phyloP scores from a whole-genome alignment of 2,797 vertebrate species.

The Epinephelus awoara region DNA sequence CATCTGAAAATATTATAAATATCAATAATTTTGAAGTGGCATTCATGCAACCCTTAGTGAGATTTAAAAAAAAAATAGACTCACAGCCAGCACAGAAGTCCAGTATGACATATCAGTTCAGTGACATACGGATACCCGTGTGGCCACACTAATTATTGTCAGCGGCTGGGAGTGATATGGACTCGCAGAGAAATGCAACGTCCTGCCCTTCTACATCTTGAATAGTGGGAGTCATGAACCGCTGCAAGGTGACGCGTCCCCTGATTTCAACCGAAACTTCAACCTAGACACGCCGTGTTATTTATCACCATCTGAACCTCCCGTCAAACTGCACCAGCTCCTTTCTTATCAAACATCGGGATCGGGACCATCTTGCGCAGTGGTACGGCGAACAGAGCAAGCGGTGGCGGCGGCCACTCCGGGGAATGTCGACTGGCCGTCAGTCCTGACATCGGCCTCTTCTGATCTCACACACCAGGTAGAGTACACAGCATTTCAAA shows the following conservation, averaged over 20 bases:
- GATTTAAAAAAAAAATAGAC: background rate
- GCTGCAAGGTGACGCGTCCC: constrained; percentile 85
- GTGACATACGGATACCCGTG: constrained; percentile 82
- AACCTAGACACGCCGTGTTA: constrained; percentile 64
- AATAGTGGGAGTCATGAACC: constrained; percentile 85
- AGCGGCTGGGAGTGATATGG: constrained; percentile 73
- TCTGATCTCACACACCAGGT: constrained; percentile 80
- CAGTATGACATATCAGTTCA: constrained; percentile 59
- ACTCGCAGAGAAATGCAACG: constrained; percentile 80
- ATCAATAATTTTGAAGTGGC: background rate
- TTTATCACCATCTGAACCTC: constrained; percentile 53
- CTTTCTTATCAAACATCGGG: constrained; percentile 54
- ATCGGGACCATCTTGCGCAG: constrained; percentile 78
- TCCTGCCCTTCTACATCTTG: constrained; percentile 84
- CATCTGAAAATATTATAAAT: constrained; percentile 2
- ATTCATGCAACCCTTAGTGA: too few relatives aligned
- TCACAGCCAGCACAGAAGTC: constrained; percentile 38
- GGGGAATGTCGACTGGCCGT: constrained; percentile 86
- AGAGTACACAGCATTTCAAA: constrained; percentile 70
- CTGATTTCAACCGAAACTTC: constrained; percentile 78
- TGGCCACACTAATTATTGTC: constrained; percentile 79
- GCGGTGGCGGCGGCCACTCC: constrained; percentile 76
- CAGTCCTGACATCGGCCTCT: constrained; percentile 87
- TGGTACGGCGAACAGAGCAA: constrained; percentile 62
- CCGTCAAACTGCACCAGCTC: constrained; percentile 51